Evolutionary conservation across 2,888 invertebrate species (phyloP).

Genomic region (Eremobia ochroleuca): DNA sequence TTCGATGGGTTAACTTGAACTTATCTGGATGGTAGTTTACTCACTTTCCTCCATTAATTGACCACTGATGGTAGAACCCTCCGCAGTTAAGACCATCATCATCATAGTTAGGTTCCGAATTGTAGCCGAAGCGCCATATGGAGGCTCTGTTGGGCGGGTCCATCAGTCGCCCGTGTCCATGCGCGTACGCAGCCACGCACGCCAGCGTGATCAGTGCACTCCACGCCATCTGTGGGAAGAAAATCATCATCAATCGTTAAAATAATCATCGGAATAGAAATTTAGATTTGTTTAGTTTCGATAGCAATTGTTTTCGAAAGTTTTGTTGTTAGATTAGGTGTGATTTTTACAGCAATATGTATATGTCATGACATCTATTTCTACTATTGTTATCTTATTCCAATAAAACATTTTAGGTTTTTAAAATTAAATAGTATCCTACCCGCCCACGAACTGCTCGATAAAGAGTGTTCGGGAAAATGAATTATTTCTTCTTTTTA

Average conservation of each 20-base stretch:
- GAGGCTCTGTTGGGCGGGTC: slow-evolving; percentile 95
- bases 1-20: too few species aligned
- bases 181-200: slow-evolving; percentile 73
- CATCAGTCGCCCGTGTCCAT: slow-evolving; percentile 93
- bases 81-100: slow-evolving; percentile 96
- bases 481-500: too few species aligned
- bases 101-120: slow-evolving; percentile 95
- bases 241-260: slow-evolving; percentile 1
- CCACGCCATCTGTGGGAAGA: slow-evolving; percentile 75
- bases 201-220: slow-evolving; percentile 66
- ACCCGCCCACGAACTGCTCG: not conserved
- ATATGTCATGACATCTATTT: not conserved
- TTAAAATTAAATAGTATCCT: not conserved
- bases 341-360: not conserved
- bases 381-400: not conserved
- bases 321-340: not conserved
- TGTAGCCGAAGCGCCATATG: slow-evolving; percentile 95
- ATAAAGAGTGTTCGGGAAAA: not conserved
- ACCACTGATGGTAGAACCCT: slow-evolving; percentile 94
- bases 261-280: not conserved
- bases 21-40: slow-evolving; percentile 10
- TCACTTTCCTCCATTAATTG: slow-evolving; percentile 93
- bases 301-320: not conserved
- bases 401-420: not conserved
- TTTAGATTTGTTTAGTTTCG: not conserved